Evolutionary conservation across 2,797 vertebrate species (phyloP), one percentile per base, ranked within the genome.

Genomic region (Pipistrellus kuhlii): DNA sequence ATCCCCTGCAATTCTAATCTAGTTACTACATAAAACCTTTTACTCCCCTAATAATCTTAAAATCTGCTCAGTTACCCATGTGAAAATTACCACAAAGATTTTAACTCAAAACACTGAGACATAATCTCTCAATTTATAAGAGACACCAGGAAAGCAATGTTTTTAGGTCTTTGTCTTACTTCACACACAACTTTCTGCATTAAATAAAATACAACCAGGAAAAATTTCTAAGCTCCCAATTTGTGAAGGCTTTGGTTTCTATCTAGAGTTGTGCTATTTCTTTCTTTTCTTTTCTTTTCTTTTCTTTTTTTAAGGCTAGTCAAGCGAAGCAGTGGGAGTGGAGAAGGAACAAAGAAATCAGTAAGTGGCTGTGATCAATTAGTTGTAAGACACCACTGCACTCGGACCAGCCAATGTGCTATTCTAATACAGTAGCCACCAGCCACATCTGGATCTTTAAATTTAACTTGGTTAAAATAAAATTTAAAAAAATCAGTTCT

Each of bases 401-500:
- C 55, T 57, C 4, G 10, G 55, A 25, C 12, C 57, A 59, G 57
- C 57, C 59, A 62, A 62, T 62, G 59, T 62, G 59, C 59, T 62
- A 66, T 66, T 32, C 62, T 59, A 75, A 59, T 66, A 75, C 25
- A 57, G 25, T 51, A 76, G 30, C 53, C 41, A 90, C 27, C 8
- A 82, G 62, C 13, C 55, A 91, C 18, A 69, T 73, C 11, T 76
- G 23, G 68, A 41, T 96, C 73, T 38, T 87, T 91, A 85, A 72
- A 82, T 46, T 82, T 78, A 84, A 62, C 78, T 69, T 93, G 46
- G n/a, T 90, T 92, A 68, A 57, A 86, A 81, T 69, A 75, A 87
- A 48, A 92, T 27, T n/a, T n/a, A n/a, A n/a, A n/a, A 96, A 84
- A 69, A 72, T 94, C n/a, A 82, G 17, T 57, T 92, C 41, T 35